phyloP scores from a whole-genome alignment of 2,888 invertebrate genomes.

The Petrophora chlorosata region DNA sequence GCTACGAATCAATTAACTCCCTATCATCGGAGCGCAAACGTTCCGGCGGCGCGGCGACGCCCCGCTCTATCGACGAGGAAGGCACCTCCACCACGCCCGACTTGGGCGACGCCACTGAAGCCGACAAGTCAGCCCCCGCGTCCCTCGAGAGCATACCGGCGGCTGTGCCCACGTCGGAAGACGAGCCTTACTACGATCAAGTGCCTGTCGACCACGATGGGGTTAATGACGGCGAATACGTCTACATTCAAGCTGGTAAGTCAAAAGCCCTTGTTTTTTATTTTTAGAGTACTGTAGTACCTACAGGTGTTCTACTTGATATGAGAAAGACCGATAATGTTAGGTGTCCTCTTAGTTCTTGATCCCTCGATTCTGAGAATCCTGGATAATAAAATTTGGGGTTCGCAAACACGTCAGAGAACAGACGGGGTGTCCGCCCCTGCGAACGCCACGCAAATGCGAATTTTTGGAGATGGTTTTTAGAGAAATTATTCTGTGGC shows the following conservation, averaged over 20 bases:
- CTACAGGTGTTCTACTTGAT: no score
- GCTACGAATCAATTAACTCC: conserved; percentile 86
- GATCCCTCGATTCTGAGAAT: no score
- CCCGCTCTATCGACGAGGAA: conserved; percentile 77
- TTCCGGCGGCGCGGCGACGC: conserved; percentile 79
- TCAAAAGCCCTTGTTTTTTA: no score
- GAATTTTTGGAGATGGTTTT: no score
- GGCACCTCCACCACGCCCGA: conserved; percentile 71
- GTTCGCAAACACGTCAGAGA: no score
- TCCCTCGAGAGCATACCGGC: conserved; percentile 74
- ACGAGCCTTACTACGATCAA: conserved; percentile 89
- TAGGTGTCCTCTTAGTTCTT: no score
- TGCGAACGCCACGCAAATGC: no score
- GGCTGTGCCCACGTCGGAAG: conserved; percentile 61
- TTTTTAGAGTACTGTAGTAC: no score
- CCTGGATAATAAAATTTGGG: no score
- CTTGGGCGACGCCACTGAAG: conserved; percentile 59
- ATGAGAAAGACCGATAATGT: no score
- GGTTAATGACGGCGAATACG: conserved; percentile 88
- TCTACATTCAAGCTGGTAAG: conserved; percentile 88
- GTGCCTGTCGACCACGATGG: conserved; percentile 83
- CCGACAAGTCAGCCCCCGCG: conserved; percentile 69
- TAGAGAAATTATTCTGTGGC: no score
- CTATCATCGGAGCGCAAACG: conserved; percentile 84
- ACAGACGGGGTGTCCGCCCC: no score